These are phyloP conservation scores for Lasioglossum marginatum DNA, from an alignment of 2,888 invertebrate species.

Conservation along the genomic window DNA sequence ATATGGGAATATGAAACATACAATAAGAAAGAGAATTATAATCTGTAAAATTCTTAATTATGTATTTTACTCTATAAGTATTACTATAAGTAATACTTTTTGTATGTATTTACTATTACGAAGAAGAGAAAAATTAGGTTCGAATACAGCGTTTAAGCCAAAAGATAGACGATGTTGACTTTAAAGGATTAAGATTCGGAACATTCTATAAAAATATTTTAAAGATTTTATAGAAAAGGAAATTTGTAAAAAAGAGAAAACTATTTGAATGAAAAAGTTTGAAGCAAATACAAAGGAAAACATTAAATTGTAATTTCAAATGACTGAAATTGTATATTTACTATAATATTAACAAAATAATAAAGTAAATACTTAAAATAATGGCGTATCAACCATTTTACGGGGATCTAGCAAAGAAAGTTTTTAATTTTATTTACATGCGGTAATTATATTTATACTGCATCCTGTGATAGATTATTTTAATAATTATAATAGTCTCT, in stretches of 20 bases:
- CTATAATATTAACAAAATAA: background rate
- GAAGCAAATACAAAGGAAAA: background rate
- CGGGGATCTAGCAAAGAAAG: background rate
- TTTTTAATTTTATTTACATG: constrained; percentile 6
- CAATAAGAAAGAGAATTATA: constrained; percentile 1
- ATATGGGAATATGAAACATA: constrained; percentile 2
- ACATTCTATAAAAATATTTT: background rate
- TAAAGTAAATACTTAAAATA: background rate
- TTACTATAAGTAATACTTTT: background rate
- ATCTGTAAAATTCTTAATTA: background rate
- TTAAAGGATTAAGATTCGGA: background rate
- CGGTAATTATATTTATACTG: constrained; percentile 25
- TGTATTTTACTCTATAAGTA: background rate
- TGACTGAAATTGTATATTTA: background rate
- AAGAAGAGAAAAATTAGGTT: background rate
- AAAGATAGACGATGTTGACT: background rate
- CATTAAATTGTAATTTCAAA: background rate
- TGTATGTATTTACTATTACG: background rate
- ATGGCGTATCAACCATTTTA: background rate
- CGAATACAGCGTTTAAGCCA: background rate
- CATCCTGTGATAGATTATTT: constrained; percentile 17
- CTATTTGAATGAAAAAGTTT: background rate
- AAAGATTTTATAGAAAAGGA: background rate
- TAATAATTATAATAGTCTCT: background rate
- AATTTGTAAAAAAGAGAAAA: background rate